These are phyloP conservation scores for Tillus elongatus DNA, from an alignment of 2,888 invertebrate genomes.

Conservation along the genomic window DNA sequence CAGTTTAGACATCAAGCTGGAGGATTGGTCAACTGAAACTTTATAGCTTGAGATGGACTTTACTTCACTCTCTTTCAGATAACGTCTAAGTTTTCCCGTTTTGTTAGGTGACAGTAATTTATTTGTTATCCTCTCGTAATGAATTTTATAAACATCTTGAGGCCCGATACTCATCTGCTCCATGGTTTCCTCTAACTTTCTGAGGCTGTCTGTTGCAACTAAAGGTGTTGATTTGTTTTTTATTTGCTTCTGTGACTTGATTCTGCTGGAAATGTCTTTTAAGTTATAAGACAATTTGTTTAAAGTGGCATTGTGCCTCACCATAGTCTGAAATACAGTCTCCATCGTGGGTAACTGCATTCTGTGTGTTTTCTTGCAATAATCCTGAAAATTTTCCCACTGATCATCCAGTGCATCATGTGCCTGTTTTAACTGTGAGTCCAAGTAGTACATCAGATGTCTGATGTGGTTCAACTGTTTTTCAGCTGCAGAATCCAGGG, in stretches of 20 bases:
- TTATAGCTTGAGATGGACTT: slow-evolving; percentile 34
- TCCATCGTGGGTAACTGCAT: slow-evolving; percentile 65
- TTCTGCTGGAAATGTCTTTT: slow-evolving; percentile 34
- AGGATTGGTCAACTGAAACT: no score
- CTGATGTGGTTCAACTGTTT: slow-evolving; percentile 61
- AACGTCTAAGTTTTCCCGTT: slow-evolving; percentile 44
- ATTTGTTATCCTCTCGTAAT: slow-evolving; percentile 36
- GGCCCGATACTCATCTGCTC: slow-evolving; percentile 47
- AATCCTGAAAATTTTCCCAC: slow-evolving; percentile 59
- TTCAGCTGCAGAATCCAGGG: slow-evolving; percentile 57
- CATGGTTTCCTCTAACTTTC: slow-evolving; percentile 38
- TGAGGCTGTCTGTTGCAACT: slow-evolving; percentile 38
- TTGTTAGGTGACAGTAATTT: slow-evolving; percentile 44
- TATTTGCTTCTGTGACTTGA: slow-evolving; percentile 39
- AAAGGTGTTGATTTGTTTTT: slow-evolving; percentile 40
- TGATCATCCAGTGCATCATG: slow-evolving; percentile 64
- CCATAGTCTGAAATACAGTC: slow-evolving; percentile 69
- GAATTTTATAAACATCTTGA: slow-evolving; percentile 39
- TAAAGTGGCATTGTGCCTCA: slow-evolving; percentile 62
- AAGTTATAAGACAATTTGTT: slow-evolving; percentile 44
- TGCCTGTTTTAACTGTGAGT: slow-evolving; percentile 64
- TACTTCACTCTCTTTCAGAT: slow-evolving; percentile 46
- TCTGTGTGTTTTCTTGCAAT: slow-evolving; percentile 42
- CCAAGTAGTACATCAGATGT: slow-evolving; percentile 60
- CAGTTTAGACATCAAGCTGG: no score